These are phyloP conservation scores for Cyanoliseus patagonus DNA, from an alignment of 2,113 vertebrate species.

Conservation along the genomic window DNA sequence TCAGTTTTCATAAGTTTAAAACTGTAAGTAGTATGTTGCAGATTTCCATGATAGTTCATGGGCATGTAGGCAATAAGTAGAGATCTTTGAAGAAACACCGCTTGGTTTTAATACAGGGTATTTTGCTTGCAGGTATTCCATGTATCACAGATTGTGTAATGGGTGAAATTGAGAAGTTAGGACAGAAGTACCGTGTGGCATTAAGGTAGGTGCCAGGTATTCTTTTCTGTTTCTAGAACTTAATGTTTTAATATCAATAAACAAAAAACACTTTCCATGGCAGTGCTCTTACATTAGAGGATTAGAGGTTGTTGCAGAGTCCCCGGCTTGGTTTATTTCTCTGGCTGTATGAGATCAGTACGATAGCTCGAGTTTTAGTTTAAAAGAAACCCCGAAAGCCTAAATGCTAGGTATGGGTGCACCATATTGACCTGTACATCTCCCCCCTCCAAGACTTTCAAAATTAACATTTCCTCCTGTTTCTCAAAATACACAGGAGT, in stretches of 20 bases:
- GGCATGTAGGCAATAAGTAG: background rate
- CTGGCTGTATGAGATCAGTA: background rate
- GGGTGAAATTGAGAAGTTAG: slow-evolving; percentile 98
- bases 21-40: background rate
- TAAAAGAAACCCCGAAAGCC: background rate
- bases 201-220: slow-evolving; percentile 80
- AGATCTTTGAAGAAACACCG: background rate
- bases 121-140: slow-evolving; percentile 85
- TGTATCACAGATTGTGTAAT: slow-evolving; percentile 99
- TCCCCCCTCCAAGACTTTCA: background rate
- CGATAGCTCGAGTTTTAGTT: background rate
- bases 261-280: background rate
- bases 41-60: background rate
- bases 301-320: background rate
- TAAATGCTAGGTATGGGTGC: background rate
- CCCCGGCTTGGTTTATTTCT: background rate
- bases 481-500: background rate
- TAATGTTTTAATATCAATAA: background rate
- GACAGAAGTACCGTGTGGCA: slow-evolving; percentile 95
- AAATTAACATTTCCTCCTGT: background rate
- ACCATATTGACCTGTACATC: background rate
- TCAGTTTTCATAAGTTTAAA: background rate
- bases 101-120: background rate
- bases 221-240: background rate
- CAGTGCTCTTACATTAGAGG: background rate